A percentile compares a stretch with the other conserved stretches of the same genome.
Conservation (phyloP, 1,140 invertebrate genomes). For the Bombus impatiens region DNA sequence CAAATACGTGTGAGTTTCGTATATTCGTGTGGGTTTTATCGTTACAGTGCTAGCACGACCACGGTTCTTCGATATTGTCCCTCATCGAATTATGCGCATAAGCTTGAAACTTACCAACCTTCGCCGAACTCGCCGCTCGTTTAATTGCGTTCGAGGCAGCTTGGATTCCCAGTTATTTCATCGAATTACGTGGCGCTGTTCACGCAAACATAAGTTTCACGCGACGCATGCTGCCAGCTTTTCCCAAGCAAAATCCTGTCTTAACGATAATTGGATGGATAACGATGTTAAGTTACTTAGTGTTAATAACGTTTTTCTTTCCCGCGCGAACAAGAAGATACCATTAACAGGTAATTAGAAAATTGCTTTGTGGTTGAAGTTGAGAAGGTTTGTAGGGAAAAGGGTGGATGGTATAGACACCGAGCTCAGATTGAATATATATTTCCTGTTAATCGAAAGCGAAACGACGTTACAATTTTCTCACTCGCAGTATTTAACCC, state of each 20-base stretch:
- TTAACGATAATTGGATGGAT: conserved; percentile 11
- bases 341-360: conserved; percentile 26
- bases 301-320: conserved; percentile 5
- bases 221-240: neutral
- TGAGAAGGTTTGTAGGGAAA: neutral
- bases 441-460: neutral
- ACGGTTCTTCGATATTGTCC: conserved; percentile 4
- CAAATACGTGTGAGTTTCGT: neutral
- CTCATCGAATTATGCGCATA: conserved; percentile 21
- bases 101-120: neutral
- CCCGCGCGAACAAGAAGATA: neutral
- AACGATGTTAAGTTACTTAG: conserved; percentile 23
- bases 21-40: neutral
- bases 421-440: neutral
- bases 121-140: too few relatives aligned
- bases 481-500: neutral
- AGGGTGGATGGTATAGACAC: too few relatives aligned
- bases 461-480: neutral
- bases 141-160: neutral
- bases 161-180: conserved; percentile 1
- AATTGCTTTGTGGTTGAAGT: neutral
- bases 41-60: neutral
- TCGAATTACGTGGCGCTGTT: neutral
- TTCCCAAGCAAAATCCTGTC: neutral
- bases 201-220: neutral